Base-by-base conservation (phyloP, 1,140 invertebrate genomes). In the Nasonia longicornis region DNA sequence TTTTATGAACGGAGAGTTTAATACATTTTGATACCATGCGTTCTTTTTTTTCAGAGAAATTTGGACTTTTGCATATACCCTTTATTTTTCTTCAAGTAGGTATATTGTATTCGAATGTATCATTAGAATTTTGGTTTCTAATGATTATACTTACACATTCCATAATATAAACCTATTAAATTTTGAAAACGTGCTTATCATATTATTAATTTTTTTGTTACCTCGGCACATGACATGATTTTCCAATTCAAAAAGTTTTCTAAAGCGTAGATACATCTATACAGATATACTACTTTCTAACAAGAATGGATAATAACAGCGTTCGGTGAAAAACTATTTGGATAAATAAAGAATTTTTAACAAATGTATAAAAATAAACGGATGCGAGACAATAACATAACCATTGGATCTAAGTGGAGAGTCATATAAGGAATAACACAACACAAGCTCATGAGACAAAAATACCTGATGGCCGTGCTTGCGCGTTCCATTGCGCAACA, bases 401-500 rank as follows among this genome's bases (percentile, higher is more conserved):
- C 16, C 52, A 58, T 58, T 58, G 52, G 52, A n/a, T 58, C 52
- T 58, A 58, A 58, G 20, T n/a, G 52, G 52, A 58, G 2, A 58
- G n/a, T 58, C 52, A 58, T 58, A 58, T 20, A 58, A 58, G 52
- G 45, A 20, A 7, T 20, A 20, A 58, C 52, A 58, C 52, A 58
- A 58, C 52, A 58, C 52, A 58, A 58, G 52, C 52, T 58, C 52
- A 58, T 58, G 20, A n/a, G 52, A 58, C 16, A 71, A 71, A 71
- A 63, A 31, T 69, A 77, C 76, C 64, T 77, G 52, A 85, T 31
- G 83, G 83, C 77, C 74, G 58, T 71, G n/a, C 35, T 81, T 20
- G 80, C 74, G 11, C 87, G 85, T 70, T 89, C 89, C n/a, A 87
- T 76, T 14, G 82, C 88, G 8, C 85, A 85, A 64, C 87, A 88